Conservation (phyloP, 2,797 vertebrate genomes). For the Danio aesculapii region DNA sequence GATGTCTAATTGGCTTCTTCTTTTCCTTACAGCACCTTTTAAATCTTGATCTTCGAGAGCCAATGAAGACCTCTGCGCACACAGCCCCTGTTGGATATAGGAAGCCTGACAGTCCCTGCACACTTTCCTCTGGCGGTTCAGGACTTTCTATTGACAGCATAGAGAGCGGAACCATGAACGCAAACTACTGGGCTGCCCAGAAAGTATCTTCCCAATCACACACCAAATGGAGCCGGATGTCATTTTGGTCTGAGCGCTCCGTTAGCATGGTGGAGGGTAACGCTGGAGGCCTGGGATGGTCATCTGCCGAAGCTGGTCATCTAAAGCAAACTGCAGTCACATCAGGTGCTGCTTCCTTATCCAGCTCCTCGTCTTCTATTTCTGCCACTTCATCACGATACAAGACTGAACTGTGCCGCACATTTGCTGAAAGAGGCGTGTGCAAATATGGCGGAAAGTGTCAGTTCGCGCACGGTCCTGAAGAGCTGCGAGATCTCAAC, state of each 20-base stretch:
- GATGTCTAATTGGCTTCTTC: background rate
- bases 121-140: constrained; percentile 43
- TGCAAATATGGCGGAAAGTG: constrained; percentile 86
- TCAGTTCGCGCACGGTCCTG: constrained; percentile 83
- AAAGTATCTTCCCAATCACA: constrained; percentile 41
- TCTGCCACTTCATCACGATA: constrained; percentile 77
- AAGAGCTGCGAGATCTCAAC: constrained; percentile 81
- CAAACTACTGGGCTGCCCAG: constrained; percentile 48
- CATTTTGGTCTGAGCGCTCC: constrained; percentile 65
- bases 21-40: constrained; percentile 58
- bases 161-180: constrained; percentile 2
- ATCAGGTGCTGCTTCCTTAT: background rate
- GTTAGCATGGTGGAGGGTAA: constrained; percentile 69
- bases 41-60: constrained; percentile 59
- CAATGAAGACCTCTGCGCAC: constrained; percentile 13
- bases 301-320: constrained; percentile 3
- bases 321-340: constrained; percentile 22
- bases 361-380: constrained; percentile 50
- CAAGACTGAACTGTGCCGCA: constrained; percentile 86
- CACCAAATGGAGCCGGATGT: constrained; percentile 51
- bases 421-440: constrained; percentile 79
- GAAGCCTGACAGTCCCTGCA: constrained; percentile 48
- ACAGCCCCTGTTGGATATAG: constrained; percentile 46
- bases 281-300: constrained; percentile 52
- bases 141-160: constrained; percentile 37